Base-by-base conservation (phyloP, 1,140 invertebrate genomes). In the Grapholita molesta region DNA sequence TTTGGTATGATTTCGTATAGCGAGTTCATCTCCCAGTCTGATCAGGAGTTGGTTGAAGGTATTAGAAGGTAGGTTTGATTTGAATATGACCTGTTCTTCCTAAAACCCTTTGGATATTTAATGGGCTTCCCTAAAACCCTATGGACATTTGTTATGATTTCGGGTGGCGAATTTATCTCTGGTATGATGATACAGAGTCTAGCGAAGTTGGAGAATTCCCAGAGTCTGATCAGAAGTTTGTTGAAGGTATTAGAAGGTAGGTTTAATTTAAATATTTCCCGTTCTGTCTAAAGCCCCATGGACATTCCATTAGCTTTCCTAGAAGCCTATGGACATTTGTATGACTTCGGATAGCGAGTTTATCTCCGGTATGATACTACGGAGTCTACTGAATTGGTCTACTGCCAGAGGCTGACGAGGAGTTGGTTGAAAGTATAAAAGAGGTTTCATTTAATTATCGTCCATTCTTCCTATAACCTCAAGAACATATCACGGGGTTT, bases 61-160 rank as follows among this genome's bases (percentile, higher is more conserved):
- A 42, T 42, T 0, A 42, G n/a, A 0, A 75, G 75, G 81, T 83
- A 53, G 72, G 66, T 21, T 11, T 35, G 1, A 38, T 35, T n/a
- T n/a, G n/a, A n/a, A 18, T 48, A 21, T n/a, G 15, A 35, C 33
- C 5, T 9, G 2, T 35, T 35, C 5, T 15, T 48, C 6, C 9
- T 33, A n/a, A 53, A 12, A 55, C n/a, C 12, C 12, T 35, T 7
- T 30, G 28, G 7, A 3, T 30, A 30, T 3, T 30, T 30, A 30
- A n/a, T n/a, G n/a, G n/a, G n/a, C n/a, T n/a, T n/a, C n/a, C n/a
- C n/a, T n/a, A n/a, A n/a, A n/a, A n/a, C n/a, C n/a, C n/a, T 1
- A 1, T n/a, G 4, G 33, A n/a, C 11, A 3, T 38, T 15, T 38
- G 35, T 3, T 38, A 38, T n/a, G 35, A 15, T 6, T 12, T 5